Conservation (phyloP, 1,140 invertebrate species). For the Drosophila kurseongensis region DNA sequence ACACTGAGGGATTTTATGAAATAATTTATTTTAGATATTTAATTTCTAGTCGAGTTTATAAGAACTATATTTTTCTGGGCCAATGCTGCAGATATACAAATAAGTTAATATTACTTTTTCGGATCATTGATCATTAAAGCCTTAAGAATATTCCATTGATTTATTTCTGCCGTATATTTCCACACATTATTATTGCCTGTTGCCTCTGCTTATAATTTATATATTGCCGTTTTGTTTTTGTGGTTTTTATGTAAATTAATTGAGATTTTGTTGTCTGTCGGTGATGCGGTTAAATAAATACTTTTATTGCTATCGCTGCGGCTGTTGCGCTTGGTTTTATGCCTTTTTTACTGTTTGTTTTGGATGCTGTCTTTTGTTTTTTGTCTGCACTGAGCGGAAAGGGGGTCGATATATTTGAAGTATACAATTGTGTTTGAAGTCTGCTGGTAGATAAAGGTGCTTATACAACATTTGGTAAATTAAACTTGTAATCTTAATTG, state of each 20-base stretch:
- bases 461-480: too few species aligned
- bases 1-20: not conserved
- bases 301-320: slow-evolving; percentile 24
- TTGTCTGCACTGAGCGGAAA: not conserved
- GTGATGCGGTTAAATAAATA: slow-evolving; percentile 19
- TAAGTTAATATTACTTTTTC: too few species aligned
- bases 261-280: slow-evolving; percentile 21
- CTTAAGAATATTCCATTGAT: not conserved
- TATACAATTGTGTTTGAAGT: too few species aligned
- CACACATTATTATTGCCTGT: not conserved
- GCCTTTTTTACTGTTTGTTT: not conserved
- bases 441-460: too few species aligned
- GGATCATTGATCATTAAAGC: not conserved
- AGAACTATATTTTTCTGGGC: too few species aligned
- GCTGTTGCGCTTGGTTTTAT: not conserved
- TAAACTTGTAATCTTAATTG: too few species aligned
- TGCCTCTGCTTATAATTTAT: slow-evolving; percentile 23
- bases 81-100: too few species aligned
- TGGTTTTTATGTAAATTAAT: slow-evolving; percentile 35
- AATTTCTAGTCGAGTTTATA: not conserved
- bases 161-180: not conserved
- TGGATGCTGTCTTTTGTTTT: slow-evolving; percentile 1
- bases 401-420: not conserved
- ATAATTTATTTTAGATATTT: too few species aligned
- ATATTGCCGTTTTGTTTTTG: slow-evolving; percentile 10